phyloP scores from a whole-genome alignment of 2,888 invertebrate species.

The Cantharis rustica region DNA sequence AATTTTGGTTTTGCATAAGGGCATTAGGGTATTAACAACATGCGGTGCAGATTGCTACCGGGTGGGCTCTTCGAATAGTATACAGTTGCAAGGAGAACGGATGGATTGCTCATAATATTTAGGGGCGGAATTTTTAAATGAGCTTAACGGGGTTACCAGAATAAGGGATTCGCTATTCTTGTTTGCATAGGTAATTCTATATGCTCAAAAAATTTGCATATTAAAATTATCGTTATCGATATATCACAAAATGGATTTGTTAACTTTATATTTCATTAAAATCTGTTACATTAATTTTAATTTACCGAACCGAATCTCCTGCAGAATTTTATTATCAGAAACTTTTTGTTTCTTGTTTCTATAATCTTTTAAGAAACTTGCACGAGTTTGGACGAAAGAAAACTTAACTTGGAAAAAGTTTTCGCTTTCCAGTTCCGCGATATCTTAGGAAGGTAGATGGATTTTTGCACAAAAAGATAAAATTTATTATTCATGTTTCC shows the following conservation, averaged over 20 bases:
- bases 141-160: conserved; percentile 32
- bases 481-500: neutral
- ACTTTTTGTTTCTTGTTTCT: conserved; percentile 10
- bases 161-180: conserved; percentile 8
- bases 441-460: neutral
- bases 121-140: conserved; percentile 49
- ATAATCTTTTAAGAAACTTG: conserved; percentile 20
- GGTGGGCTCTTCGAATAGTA: conserved; percentile 28
- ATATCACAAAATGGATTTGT: neutral
- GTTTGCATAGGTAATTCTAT: neutral
- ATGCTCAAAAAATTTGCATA: neutral
- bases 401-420: conserved; percentile 6
- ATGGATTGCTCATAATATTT: conserved; percentile 36
- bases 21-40: conserved; percentile 36
- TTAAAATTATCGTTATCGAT: neutral
- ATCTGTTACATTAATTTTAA: conserved; percentile 5
- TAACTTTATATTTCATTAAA: neutral
- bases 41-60: conserved; percentile 36
- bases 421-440: neutral
- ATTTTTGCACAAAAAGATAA: neutral
- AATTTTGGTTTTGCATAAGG: conserved; percentile 27
- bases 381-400: conserved; percentile 6
- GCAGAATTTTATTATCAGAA: conserved; percentile 15
- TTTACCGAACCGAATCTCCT: conserved; percentile 7
- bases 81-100: conserved; percentile 26